Percentiles rank a stretch among this genome's conserved stretches.
Conservation (phyloP, 2,113 vertebrate genomes). For the Delphinus delphis region DNA sequence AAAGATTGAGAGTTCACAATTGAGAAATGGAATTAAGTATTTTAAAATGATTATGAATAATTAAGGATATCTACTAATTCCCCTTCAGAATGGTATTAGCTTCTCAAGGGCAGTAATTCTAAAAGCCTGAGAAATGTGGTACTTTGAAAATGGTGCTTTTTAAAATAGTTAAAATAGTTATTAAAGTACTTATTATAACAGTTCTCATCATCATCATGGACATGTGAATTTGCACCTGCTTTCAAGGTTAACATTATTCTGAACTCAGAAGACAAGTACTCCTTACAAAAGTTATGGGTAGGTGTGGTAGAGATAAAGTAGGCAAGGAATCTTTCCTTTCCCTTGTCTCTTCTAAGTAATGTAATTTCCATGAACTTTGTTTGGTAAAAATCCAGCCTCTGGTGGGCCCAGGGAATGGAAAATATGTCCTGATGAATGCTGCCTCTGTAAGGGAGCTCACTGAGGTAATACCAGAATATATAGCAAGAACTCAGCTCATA, state of each 20-base stretch:
- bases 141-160: slow-evolving; percentile 39
- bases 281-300: not conserved
- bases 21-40: slow-evolving; percentile 40
- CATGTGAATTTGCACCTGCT: not conserved
- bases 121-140: not conserved
- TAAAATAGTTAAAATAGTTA: no score
- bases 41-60: slow-evolving; percentile 29
- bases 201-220: not conserved
- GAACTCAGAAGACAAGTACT: slow-evolving; percentile 23
- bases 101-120: slow-evolving; percentile 30
- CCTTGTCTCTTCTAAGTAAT: slow-evolving; percentile 38
- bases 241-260: slow-evolving; percentile 43
- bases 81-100: not conserved
- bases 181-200: not conserved
- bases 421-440: slow-evolving; percentile 54
- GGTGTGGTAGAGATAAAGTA: not conserved
- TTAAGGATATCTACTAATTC: slow-evolving; percentile 25
- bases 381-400: slow-evolving; percentile 25
- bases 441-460: slow-evolving; percentile 50
- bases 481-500: not conserved
- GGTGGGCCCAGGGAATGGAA: slow-evolving; percentile 44
- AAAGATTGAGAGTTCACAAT: slow-evolving; percentile 17
- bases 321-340: slow-evolving; percentile 37
- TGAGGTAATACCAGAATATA: not conserved
- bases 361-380: slow-evolving; percentile 55